Base-by-base conservation (phyloP, 2,113 vertebrate species). In the Coptodon bakossiorum region DNA sequence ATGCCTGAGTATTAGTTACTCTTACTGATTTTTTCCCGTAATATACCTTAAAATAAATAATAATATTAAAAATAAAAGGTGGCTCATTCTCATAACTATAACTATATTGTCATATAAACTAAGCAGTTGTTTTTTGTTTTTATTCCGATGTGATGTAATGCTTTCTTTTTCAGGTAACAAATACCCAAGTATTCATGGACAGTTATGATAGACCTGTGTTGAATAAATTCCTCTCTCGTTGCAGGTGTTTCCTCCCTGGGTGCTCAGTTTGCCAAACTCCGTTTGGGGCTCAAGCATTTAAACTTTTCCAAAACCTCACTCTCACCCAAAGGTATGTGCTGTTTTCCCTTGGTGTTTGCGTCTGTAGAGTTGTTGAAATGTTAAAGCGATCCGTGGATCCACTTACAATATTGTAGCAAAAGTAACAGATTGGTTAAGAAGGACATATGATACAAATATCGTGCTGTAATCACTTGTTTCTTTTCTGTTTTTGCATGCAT, bases 281-380 rank as follows among this genome's bases (percentile, higher is more conserved):
- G 96, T 57, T 97, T 97, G 93, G 98, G 98, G 92, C 95, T 99
- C 90, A 98, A 98, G 80, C 97, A 99, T 96, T 96, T 99, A 94
- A 99, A 98, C 94, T 97, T 99, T 89, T 99, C 98, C 45, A 99
- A 97, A 97, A 98, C 98, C 96, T 99, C 98, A 91, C 89, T 99
- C 88, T 99, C 98, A 90, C 97, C 98, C 94, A 99, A 99, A 98
- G 98, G 98, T 99, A 97, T 52, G 52, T 80, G 24, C 7, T 66
- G 8, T 40, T 9, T 36, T 9, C 3, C 6, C 4, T 10, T 61
- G 5, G 17, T n/a, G 16, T 81, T 40, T n/a, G 2, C n/a, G 0
- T 50, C 71, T 50, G 17, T 2, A 27, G 52, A 80, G 52, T 36
- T 88, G 14, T 9, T 29, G 17, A 36, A 79, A 52, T 9, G 24